These are phyloP conservation scores for Smithornis capensis DNA, from an alignment of 2,113 vertebrate species.

Conservation along the genomic window DNA sequence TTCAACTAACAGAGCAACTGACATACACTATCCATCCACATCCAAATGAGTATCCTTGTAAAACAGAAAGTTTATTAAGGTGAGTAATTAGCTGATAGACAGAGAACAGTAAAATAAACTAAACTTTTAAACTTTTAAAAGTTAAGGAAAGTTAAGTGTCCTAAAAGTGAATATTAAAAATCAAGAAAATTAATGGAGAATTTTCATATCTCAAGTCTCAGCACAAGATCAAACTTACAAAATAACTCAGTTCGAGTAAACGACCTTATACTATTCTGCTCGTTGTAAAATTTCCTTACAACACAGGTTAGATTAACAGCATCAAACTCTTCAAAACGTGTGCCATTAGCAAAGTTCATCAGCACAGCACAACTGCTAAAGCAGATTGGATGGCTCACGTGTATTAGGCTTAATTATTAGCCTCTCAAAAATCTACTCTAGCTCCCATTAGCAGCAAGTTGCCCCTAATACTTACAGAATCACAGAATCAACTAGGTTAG, in stretches of 20 bases:
- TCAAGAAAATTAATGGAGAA: neutral
- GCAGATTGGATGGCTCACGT: neutral
- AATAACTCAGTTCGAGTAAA: neutral
- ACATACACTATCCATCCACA: neutral
- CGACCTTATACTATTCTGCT: neutral
- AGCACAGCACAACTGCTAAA: neutral
- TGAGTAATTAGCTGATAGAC: neutral
- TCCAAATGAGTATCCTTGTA: neutral
- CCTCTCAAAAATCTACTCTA: neutral
- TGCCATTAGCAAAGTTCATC: neutral
- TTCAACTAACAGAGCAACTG: neutral
- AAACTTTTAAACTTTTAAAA: neutral
- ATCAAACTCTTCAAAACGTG: neutral
- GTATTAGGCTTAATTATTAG: neutral
- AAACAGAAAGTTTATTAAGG: neutral
- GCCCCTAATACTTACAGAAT: neutral
- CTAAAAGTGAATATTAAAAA: neutral
- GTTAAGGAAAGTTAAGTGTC: neutral
- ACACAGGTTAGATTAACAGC: neutral
- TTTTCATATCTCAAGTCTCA: neutral
- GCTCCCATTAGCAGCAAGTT: neutral
- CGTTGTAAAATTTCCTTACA: neutral
- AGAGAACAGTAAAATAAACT: neutral
- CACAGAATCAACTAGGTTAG: neutral
- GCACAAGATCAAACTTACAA: neutral